These are phyloP conservation scores for Orchesella cincta DNA, from an alignment of 1,140 invertebrate species.

Conservation along the genomic window DNA sequence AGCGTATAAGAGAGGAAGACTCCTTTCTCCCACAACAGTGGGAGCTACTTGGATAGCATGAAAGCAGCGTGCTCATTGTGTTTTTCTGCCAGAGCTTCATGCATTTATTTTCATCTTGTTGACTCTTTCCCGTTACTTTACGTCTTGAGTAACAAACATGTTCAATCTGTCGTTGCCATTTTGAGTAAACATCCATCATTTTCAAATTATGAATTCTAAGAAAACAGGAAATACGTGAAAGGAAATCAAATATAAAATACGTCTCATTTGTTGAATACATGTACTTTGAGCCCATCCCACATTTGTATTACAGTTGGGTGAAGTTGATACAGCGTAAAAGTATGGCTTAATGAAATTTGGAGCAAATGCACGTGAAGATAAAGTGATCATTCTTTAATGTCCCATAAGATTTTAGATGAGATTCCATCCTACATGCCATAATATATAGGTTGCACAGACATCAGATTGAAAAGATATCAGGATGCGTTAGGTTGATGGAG, in stretches of 20 bases:
- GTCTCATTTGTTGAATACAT: no score
- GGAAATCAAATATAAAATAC: no score
- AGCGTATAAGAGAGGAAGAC: background rate
- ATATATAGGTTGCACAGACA: background rate
- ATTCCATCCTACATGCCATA: background rate
- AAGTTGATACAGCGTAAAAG: background rate
- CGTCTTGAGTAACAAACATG: background rate
- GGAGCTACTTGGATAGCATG: background rate
- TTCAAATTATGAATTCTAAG: no score
- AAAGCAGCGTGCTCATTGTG: background rate
- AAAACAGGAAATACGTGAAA: no score
- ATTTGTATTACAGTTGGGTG: background rate
- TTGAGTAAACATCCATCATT: background rate
- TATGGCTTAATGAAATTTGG: background rate
- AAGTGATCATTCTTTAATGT: background rate
- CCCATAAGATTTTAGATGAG: background rate
- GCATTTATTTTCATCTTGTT: background rate
- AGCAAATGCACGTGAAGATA: background rate
- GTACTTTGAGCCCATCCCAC: no score
- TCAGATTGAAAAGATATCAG: background rate
- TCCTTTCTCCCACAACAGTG: background rate
- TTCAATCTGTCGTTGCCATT: background rate
- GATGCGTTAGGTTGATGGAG: background rate
- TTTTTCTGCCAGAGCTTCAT: background rate
- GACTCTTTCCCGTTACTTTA: background rate